Conservation (phyloP, 2,113 vertebrate species). For the Apus apus region DNA sequence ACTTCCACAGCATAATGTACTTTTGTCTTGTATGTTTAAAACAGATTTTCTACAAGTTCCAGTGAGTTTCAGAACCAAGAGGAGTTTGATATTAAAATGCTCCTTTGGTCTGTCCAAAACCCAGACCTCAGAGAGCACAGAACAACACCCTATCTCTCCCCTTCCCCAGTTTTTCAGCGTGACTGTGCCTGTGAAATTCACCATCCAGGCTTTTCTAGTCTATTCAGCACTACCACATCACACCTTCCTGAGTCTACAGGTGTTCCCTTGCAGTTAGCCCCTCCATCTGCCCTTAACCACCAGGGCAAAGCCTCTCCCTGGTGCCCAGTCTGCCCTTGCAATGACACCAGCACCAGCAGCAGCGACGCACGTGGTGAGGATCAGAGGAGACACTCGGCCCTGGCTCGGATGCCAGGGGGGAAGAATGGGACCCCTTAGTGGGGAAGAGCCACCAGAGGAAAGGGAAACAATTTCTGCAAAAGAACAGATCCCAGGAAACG, state of each 20-base stretch:
- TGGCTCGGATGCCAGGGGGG: not conserved
- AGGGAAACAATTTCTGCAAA: not conserved
- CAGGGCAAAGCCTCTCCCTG: not conserved
- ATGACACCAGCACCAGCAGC: not conserved
- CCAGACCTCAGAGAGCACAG: not conserved
- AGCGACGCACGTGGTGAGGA: accelerated
- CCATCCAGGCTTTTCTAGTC: not conserved
- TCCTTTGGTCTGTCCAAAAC: not conserved
- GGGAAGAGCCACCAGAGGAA: not conserved
- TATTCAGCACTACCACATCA: not conserved
- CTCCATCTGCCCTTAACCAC: not conserved
- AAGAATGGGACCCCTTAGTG: not conserved
- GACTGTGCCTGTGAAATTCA: not conserved
- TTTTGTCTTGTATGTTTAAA: not conserved
- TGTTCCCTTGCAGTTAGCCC: not conserved
- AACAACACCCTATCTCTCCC: not conserved
- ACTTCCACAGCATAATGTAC: not conserved
- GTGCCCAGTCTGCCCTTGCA: not conserved
- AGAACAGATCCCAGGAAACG: not conserved
- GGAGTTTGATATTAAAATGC: not conserved
- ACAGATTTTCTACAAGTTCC: not conserved
- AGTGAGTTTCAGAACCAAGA: not conserved
- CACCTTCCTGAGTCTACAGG: not conserved
- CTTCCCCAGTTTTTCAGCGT: not conserved
- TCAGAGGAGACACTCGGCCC: not conserved